These are phyloP conservation scores for Columba livia DNA, from an alignment of 2,113 vertebrate species.

Conservation along the genomic window DNA sequence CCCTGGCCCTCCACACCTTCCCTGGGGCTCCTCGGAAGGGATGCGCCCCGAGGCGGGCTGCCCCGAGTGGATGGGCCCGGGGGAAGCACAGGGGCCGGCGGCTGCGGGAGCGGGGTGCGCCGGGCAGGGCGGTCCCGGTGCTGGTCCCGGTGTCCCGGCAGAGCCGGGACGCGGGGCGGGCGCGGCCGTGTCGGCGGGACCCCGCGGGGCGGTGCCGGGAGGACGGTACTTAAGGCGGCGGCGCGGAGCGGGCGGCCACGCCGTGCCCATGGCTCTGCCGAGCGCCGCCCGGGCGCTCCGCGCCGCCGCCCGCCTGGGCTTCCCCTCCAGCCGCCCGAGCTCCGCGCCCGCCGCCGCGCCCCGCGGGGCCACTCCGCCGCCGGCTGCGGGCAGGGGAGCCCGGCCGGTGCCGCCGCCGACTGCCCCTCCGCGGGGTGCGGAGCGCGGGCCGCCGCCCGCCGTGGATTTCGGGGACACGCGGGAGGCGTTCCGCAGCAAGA, in stretches of 20 bases:
- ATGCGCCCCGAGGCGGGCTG: accelerated
- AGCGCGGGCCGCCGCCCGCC: neutral
- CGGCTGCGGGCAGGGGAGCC: neutral
- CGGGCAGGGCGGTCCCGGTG: too few species aligned
- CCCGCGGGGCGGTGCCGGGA: neutral
- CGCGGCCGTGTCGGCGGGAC: neutral
- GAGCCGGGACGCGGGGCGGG: neutral
- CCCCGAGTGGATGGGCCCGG: neutral
- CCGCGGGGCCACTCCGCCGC: neutral
- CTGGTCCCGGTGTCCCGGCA: neutral
- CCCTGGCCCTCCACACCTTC: too few species aligned
- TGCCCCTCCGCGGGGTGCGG: neutral
- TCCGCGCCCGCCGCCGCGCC: too few species aligned
- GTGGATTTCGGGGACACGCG: constrained; percentile 74
- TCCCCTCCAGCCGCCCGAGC: too few species aligned
- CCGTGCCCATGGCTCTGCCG: too few species aligned
- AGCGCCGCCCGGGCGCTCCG: too few species aligned
- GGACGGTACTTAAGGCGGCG: neutral
- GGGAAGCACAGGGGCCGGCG: too few species aligned
- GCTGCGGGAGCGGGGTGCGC: neutral
- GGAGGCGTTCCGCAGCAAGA: constrained; percentile 83
- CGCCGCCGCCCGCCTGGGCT: too few species aligned
- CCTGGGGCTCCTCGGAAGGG: neutral
- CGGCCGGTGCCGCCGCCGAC: neutral
- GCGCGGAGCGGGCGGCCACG: too few species aligned